Conservation (phyloP, 2,113 vertebrate genomes). For the Pseudopipra pipra region DNA sequence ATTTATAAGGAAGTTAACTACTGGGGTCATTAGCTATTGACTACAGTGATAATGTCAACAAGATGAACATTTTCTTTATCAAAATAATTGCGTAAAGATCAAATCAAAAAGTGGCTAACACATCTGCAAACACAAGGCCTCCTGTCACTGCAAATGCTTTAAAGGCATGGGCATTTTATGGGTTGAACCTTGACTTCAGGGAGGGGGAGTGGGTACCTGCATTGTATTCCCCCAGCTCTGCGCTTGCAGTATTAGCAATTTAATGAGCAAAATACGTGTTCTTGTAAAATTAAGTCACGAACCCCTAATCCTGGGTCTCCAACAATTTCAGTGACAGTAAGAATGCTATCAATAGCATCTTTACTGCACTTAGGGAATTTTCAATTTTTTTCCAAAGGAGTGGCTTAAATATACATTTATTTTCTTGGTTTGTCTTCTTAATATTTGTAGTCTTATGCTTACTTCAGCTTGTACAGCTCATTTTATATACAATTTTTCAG, state of each 20-base stretch:
- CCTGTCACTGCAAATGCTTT: neutral
- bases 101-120: neutral
- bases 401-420: neutral
- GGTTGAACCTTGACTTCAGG: neutral
- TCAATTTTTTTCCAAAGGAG: neutral
- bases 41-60: constrained; percentile 35
- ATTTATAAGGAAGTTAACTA: constrained; percentile 69
- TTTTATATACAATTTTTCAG: constrained; percentile 3
- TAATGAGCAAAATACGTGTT: neutral
- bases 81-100: constrained; percentile 24
- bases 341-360: neutral
- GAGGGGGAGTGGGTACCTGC: neutral
- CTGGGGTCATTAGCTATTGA: constrained; percentile 33
- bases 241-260: neutral
- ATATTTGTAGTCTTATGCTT: neutral
- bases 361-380: neutral
- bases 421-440: neutral
- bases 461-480: neutral
- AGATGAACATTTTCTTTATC: constrained; percentile 26
- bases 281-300: neutral
- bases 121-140: neutral
- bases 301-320: neutral
- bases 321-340: neutral
- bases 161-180: neutral
- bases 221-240: neutral